Evolutionary conservation across 2,113 vertebrate genomes (phyloP), one percentile per base, ranked within the genome.

Genomic region (Solea solea): DNA sequence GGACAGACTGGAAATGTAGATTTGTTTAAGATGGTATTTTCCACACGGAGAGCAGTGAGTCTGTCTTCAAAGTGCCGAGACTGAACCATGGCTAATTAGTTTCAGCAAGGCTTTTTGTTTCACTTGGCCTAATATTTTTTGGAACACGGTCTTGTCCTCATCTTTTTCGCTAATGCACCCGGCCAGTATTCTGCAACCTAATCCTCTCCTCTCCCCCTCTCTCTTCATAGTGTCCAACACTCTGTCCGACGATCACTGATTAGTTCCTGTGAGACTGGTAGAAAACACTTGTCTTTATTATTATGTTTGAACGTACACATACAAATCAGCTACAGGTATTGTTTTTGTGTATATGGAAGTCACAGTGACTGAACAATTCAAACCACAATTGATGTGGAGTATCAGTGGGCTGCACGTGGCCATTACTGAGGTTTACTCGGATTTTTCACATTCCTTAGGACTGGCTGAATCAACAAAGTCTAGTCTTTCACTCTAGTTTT

Each of bases 41-140:
- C 27, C 64, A 62, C 69, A 13, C 63, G 28, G 54, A 60, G 52
- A 77, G 73, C 72, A 62, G 66, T 64, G 68, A 76, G 39, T 82
- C 51, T 65, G 44, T 69, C 86, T 86, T 88, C 86, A 87, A 87
- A 90, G 82, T 78, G 62, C 66, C 83, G 48, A 71, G 72, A 80
- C 74, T 83, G 85, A 88, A 69, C 72, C 76, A 41, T 79, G 70
- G 72, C 21, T 83, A 89, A 87, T 90, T 80, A 64, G 65, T 84
- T 89, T 80, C 81, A 87, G 82, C 72, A 67, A 83, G 59, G 74
- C 74, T 68, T 86, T 88, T 86, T 85, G 81, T 87, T 77, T 49
- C 45, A 53, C 83, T 82, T 63, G 68, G 81, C 64, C 80, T 69
- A 57, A 81, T 66, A 64, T 63, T 56, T 63, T 63, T 69, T 88